Conservation (phyloP, 2,888 invertebrate genomes). For the Ichneumoninae sp. region DNA sequence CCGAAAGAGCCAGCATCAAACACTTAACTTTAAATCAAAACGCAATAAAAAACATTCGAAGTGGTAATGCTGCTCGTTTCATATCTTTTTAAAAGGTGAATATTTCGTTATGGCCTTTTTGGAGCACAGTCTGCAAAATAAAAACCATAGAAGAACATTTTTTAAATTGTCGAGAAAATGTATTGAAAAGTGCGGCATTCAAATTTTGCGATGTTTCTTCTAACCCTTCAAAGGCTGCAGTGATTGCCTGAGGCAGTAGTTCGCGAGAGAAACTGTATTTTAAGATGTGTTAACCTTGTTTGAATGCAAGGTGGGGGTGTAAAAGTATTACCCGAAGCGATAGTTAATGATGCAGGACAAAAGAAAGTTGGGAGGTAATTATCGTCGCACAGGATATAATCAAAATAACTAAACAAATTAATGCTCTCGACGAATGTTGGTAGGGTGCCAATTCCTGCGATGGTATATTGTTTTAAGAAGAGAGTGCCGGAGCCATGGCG, state of each 20-base stretch:
- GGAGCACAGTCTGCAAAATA: not conserved
- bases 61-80: too few relatives aligned
- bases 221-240: not conserved
- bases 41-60: not conserved
- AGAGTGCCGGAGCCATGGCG: not conserved
- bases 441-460: constrained; percentile 4
- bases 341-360: not conserved
- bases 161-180: not conserved
- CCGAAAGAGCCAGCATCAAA: not conserved
- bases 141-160: not conserved
- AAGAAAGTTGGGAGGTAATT: not conserved
- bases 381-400: not conserved
- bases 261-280: not conserved
- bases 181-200: not conserved
- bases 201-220: not conserved
- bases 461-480: constrained; percentile 12
- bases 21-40: not conserved
- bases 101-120: too few relatives aligned
- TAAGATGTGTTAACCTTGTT: not conserved
- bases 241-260: not conserved
- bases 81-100: too few relatives aligned
- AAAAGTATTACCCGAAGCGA: not conserved
- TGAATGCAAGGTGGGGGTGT: not conserved
- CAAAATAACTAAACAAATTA: not conserved
- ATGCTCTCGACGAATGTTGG: not conserved